Evolutionary conservation across 2,113 vertebrate species (phyloP).

Genomic region (Illadopsis cleaveri): DNA sequence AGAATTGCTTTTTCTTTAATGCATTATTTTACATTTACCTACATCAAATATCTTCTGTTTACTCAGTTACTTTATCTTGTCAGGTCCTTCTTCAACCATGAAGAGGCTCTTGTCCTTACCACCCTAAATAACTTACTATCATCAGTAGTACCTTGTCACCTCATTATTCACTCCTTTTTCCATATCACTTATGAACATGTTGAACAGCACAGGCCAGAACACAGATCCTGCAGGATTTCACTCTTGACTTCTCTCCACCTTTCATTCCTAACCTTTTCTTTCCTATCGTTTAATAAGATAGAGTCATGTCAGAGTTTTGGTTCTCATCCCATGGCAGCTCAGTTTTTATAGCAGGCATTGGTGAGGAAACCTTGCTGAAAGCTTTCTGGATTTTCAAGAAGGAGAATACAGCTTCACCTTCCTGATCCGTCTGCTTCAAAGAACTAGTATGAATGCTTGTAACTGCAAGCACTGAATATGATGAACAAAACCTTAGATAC

Average conservation of each 20-base stretch:
- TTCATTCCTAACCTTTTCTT: conserved; percentile 5
- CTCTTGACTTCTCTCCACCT: conserved; percentile 26
- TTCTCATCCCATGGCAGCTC: conserved; percentile 3
- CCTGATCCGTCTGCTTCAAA: background rate
- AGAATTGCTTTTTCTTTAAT: background rate
- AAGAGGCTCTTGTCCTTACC: conserved; percentile 19
- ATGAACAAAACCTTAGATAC: background rate
- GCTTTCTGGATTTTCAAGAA: background rate
- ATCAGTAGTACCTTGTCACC: conserved; percentile 19
- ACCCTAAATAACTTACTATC: conserved; percentile 56
- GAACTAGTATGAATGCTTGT: background rate
- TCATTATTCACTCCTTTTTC: conserved; percentile 54
- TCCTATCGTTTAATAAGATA: background rate
- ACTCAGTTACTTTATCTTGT: background rate
- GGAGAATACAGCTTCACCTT: background rate
- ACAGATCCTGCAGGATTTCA: conserved; percentile 19
- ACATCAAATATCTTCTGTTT: background rate
- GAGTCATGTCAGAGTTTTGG: background rate
- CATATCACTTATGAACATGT: conserved; percentile 14
- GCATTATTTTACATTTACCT: background rate
- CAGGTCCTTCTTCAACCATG: background rate
- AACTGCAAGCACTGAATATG: background rate
- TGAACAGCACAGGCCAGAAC: conserved; percentile 14
- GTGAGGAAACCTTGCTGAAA: background rate
- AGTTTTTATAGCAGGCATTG: background rate